These are phyloP conservation scores for Dryococelus australis DNA, from an alignment of 2,888 invertebrate species.

Conservation along the genomic window DNA sequence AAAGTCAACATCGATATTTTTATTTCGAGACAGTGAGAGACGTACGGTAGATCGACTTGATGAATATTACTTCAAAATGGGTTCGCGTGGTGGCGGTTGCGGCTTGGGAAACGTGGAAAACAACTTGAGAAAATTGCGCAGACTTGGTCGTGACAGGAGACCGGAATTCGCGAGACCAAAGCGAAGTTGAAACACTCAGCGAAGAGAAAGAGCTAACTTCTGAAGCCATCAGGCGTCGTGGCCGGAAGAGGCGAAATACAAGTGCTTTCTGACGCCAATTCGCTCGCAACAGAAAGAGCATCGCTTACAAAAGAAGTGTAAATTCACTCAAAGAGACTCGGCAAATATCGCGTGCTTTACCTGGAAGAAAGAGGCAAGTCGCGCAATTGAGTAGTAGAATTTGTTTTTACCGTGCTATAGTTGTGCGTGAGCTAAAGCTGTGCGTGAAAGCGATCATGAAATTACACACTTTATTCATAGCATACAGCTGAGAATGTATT, in stretches of 20 bases:
- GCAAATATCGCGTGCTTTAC: neutral
- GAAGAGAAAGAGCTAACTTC: neutral
- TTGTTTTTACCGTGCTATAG: no score
- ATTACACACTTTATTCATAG: no score
- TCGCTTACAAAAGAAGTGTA: neutral
- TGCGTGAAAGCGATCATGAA: no score
- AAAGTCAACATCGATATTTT: no score
- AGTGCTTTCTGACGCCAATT: slow-evolving; percentile 4
- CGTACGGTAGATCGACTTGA: no score
- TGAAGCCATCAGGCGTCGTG: neutral
- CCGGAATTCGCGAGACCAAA: neutral
- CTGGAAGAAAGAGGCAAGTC: neutral
- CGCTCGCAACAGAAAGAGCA: neutral
- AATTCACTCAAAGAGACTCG: neutral
- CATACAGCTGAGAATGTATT: no score
- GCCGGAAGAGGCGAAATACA: neutral
- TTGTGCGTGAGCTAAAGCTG: no score
- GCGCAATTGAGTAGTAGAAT: neutral
- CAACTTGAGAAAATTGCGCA: neutral
- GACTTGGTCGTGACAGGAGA: neutral
- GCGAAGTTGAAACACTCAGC: neutral
- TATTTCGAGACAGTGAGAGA: no score
- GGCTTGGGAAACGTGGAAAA: neutral
- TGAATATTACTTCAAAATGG: no score
- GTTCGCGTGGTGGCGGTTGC: no score